Conservation (phyloP, 2,113 vertebrate genomes). For the Andinoacara biseriatus region DNA sequence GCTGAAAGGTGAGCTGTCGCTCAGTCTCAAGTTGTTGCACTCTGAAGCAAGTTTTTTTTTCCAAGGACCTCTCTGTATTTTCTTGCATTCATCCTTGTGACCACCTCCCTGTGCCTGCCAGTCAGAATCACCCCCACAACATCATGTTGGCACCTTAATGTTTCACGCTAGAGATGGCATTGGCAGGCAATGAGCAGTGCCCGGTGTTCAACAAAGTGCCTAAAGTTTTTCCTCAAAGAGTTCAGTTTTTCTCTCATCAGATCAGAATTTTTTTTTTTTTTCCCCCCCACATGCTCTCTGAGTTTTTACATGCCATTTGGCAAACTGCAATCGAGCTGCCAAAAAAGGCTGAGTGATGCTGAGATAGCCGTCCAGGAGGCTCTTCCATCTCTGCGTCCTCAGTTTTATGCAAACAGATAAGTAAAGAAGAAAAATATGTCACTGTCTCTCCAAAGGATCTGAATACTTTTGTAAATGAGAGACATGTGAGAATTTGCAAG, state of each 20-base stretch:
- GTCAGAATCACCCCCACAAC: neutral
- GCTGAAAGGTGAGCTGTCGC: neutral
- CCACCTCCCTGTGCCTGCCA: neutral
- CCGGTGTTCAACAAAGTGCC: neutral
- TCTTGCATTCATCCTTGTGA: neutral
- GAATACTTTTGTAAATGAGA: neutral
- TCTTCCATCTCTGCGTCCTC: neutral
- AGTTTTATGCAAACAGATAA: neutral
- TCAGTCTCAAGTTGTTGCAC: neutral
- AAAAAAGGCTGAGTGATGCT: neutral
- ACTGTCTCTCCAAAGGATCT: neutral
- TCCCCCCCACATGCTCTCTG: neutral
- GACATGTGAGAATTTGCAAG: neutral
- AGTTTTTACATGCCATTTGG: neutral
- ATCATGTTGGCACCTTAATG: neutral
- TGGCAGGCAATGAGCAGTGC: neutral
- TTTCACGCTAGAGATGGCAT: neutral
- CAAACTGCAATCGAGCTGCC: neutral
- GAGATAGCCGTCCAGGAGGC: neutral
- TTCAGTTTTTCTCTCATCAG: neutral
- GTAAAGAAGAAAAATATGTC: neutral
- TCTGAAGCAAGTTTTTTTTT: neutral
- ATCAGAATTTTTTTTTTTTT: neutral
- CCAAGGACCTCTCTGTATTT: neutral
- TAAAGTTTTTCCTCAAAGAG: neutral